Percentiles rank a stretch among this genome's conserved stretches.
These are phyloP conservation scores for Psittacula derbiana DNA, from an alignment of 2,797 vertebrate genomes.

Conservation along the genomic window DNA sequence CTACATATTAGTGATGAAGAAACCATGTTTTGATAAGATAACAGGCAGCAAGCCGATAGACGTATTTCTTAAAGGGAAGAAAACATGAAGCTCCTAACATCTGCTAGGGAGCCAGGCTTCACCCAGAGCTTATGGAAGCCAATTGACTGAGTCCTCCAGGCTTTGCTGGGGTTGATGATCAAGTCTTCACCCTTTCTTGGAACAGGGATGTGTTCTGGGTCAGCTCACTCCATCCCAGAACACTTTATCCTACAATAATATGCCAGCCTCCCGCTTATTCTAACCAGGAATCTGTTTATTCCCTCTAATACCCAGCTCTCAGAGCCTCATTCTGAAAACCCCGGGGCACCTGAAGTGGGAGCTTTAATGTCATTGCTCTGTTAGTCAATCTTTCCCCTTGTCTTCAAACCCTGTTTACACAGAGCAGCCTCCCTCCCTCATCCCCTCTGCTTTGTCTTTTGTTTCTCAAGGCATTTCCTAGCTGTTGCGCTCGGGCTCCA, in stretches of 20 bases:
- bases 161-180: not conserved
- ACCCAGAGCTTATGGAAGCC: not conserved
- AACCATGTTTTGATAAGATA: constrained; percentile 75
- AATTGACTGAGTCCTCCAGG: not conserved
- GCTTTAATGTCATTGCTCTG: constrained; percentile 52
- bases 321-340: constrained; percentile 44
- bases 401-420: constrained; percentile 7
- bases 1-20: constrained; percentile 63
- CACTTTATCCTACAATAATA: constrained; percentile 65
- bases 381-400: not conserved
- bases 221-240: not conserved
- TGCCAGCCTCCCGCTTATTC: constrained; percentile 23
- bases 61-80: not conserved
- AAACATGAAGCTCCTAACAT: not conserved
- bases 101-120: not conserved
- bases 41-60: constrained; percentile 14
- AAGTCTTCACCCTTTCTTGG: not conserved
- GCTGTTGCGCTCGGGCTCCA: constrained; percentile 46
- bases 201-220: not conserved
- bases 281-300: constrained; percentile 61
- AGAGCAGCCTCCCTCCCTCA: not conserved
- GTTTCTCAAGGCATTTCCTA: constrained; percentile 57
- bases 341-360: constrained; percentile 16
- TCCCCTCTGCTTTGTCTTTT: constrained; percentile 24
- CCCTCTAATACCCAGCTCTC: constrained; percentile 44